These are phyloP conservation scores for Rynchops niger DNA, from an alignment of 2,113 vertebrate genomes.

Conservation along the genomic window DNA sequence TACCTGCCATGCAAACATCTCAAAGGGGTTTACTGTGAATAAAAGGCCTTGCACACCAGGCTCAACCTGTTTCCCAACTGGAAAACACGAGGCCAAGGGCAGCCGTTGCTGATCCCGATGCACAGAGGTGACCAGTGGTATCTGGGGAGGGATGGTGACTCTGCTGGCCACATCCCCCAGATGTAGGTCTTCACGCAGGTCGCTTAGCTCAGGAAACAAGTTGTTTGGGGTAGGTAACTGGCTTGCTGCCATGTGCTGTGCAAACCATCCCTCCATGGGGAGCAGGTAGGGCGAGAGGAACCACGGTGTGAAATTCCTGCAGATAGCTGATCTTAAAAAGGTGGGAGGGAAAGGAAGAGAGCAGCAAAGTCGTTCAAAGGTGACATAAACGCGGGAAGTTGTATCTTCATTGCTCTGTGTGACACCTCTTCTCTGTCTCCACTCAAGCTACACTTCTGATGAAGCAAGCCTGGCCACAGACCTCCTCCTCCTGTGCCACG, in stretches of 20 bases:
- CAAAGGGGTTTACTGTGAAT: background rate
- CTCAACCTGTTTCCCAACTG: background rate
- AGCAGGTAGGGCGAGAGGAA: background rate
- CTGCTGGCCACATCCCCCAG: background rate
- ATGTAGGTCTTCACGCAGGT: background rate
- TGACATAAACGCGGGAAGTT: background rate
- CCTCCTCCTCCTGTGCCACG: slow-evolving; percentile 82
- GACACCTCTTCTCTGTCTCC: slow-evolving; percentile 77
- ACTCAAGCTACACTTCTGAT: slow-evolving; percentile 88
- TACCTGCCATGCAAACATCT: background rate
- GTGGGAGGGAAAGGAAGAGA: background rate
- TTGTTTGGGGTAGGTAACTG: background rate
- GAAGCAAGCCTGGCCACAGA: slow-evolving; percentile 92
- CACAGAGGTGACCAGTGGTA: background rate
- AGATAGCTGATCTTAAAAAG: background rate
- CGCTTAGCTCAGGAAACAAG: background rate
- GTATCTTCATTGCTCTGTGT: slow-evolving; percentile 44
- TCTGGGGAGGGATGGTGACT: background rate
- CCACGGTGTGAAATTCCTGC: background rate
- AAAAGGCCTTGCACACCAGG: background rate
- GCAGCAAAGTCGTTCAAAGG: background rate
- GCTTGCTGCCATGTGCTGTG: background rate
- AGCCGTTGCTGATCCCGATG: background rate
- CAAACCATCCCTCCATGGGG: background rate
- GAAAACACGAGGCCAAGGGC: background rate